A percentile compares a stretch with the other conserved stretches of the same genome.
These are phyloP conservation scores for Caenorhabditis japonica DNA, from an alignment of 2,888 invertebrate genomes.

Conservation along the genomic window DNA sequence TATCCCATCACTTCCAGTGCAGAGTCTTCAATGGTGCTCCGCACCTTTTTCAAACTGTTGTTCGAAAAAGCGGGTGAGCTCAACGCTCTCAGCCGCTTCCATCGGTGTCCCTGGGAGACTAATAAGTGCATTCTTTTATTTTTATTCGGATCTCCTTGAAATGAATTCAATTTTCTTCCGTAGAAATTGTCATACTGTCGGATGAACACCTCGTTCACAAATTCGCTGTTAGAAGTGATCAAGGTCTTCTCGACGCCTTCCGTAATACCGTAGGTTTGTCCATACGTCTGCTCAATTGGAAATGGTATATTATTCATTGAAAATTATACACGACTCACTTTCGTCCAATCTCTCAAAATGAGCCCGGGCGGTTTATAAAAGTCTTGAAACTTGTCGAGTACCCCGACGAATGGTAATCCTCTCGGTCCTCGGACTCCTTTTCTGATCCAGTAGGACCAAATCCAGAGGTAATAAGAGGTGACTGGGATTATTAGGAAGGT, in stretches of 20 bases:
- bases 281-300: constrained; percentile 19
- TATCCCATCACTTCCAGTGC: constrained; percentile 77
- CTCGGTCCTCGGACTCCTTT: no score
- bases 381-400: no score
- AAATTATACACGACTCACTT: no score
- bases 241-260: constrained; percentile 70
- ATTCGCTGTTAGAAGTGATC: constrained; percentile 78
- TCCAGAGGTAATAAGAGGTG: no score
- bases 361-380: no score
- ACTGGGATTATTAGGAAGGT: no score
- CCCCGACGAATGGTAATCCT: no score
- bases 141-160: no score
- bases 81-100: constrained; percentile 80
- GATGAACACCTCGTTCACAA: constrained; percentile 78
- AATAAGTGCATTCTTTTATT: no score
- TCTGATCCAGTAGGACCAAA: no score
- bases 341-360: background rate
- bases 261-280: constrained; percentile 50
- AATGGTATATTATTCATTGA: no score
- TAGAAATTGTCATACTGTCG: constrained; percentile 79
- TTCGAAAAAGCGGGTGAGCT: constrained; percentile 80
- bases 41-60: constrained; percentile 79
- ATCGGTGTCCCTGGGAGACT: constrained; percentile 66
- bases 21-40: constrained; percentile 78
- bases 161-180: constrained; percentile 71